Percentiles rank a stretch among this genome's conserved stretches.
Conservation (phyloP, 2,888 invertebrate genomes). For the Mechanitis mazaeus region DNA sequence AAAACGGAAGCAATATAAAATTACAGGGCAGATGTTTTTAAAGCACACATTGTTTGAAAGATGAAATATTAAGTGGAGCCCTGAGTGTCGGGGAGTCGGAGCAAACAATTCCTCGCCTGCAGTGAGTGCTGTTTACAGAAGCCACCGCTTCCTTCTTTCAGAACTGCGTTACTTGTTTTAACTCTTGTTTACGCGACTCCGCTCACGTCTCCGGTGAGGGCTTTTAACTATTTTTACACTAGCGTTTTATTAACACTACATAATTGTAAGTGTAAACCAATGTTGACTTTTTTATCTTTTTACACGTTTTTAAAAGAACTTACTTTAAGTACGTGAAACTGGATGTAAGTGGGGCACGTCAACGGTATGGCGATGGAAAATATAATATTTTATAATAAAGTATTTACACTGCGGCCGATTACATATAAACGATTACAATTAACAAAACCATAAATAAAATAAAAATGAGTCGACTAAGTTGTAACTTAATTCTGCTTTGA, state of each 20-base stretch:
- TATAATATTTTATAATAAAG: no score
- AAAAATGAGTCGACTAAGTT: no score
- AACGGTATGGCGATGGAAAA: no score
- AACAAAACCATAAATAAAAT: no score
- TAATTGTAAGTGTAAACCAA: slow-evolving; percentile 1
- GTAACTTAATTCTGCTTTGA: no score
- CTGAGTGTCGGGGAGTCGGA: slow-evolving; percentile 17
- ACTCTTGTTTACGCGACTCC: slow-evolving; percentile 16
- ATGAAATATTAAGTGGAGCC: slow-evolving; percentile 11
- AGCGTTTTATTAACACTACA: slow-evolving; percentile 1
- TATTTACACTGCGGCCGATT: no score
- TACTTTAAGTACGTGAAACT: not conserved
- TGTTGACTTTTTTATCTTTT: not conserved
- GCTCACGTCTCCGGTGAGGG: slow-evolving; percentile 16
- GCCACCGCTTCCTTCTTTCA: slow-evolving; percentile 29
- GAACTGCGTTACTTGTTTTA: slow-evolving; percentile 15
- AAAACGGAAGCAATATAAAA: slow-evolving; percentile 21
- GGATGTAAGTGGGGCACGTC: no score
- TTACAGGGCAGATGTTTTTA: slow-evolving; percentile 29
- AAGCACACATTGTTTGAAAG: slow-evolving; percentile 21
- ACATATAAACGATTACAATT: no score
- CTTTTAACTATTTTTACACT: slow-evolving; percentile 1
- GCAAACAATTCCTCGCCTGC: slow-evolving; percentile 29
- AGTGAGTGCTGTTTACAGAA: slow-evolving; percentile 33
- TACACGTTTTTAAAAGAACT: not conserved